Conservation (phyloP, 2,888 invertebrate species). For the Tipula lateralis region DNA sequence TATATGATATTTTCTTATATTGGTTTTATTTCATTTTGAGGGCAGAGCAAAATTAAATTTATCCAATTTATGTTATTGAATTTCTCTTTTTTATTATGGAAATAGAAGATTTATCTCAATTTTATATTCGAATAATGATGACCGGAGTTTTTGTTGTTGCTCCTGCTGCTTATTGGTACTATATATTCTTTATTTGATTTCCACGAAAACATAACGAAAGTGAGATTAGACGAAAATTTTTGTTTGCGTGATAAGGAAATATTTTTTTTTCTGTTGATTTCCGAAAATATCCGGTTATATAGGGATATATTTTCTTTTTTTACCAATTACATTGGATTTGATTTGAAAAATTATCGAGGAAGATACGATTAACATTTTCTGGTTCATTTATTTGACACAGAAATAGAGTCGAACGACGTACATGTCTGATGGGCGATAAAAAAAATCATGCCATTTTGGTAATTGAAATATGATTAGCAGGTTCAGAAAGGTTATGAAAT, state of each 20-base stretch:
- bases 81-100: neutral
- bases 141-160: neutral
- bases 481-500: too few relatives aligned
- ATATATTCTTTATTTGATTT: neutral
- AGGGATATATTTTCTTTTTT: neutral
- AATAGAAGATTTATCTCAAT: neutral
- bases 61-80: neutral
- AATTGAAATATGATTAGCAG: too few relatives aligned
- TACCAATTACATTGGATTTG: neutral
- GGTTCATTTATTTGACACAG: too few relatives aligned
- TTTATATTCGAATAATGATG: neutral
- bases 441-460: too few relatives aligned
- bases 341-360: too few relatives aligned
- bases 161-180: neutral
- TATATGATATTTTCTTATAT: neutral
- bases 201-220: neutral
- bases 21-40: neutral
- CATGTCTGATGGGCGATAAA: too few relatives aligned
- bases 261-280: neutral
- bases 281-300: neutral
- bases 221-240: neutral
- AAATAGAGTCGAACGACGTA: too few relatives aligned
- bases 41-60: neutral
- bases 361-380: neutral
- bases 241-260: neutral